Percentiles rank a stretch among this genome's conserved stretches.
These are phyloP conservation scores for Syrista parreyssii DNA, from an alignment of 2,888 invertebrate species.

Conservation along the genomic window DNA sequence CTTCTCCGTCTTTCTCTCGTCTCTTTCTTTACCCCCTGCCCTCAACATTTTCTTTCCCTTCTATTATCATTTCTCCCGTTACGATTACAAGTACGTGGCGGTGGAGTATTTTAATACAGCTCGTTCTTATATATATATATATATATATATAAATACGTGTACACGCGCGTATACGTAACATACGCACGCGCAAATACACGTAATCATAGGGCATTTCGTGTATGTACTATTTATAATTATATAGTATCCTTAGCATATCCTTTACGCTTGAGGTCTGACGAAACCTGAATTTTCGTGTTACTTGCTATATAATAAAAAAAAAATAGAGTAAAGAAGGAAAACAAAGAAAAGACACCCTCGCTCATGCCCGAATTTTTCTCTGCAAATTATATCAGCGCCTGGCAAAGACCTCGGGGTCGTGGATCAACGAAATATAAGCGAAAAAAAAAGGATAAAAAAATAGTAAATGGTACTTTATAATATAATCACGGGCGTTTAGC, in stretches of 20 bases:
- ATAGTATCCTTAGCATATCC: constrained; percentile 52
- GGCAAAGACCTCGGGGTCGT: too few relatives aligned
- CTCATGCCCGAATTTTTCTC: too few relatives aligned
- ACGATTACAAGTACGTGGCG: constrained; percentile 61
- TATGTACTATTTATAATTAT: constrained; percentile 49
- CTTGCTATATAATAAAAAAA: constrained; percentile 30
- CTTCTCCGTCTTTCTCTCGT: too few relatives aligned
- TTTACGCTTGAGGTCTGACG: constrained; percentile 63
- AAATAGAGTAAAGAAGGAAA: background rate
- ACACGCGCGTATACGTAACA: constrained; percentile 32
- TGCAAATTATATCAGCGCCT: too few relatives aligned
- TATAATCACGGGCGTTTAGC: too few relatives aligned
- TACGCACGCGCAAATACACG: too few relatives aligned
- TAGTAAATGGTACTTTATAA: too few relatives aligned
- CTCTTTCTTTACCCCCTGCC: constrained; percentile 23
- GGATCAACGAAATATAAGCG: too few relatives aligned
- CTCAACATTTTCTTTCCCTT: background rate
- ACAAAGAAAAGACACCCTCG: too few relatives aligned
- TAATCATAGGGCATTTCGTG: constrained; percentile 44
- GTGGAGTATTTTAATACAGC: constrained; percentile 62
- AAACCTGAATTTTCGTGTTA: constrained; percentile 61
- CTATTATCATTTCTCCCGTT: constrained; percentile 31
- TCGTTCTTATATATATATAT: constrained; percentile 37
- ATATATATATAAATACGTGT: constrained; percentile 41
- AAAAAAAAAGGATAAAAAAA: too few relatives aligned